Evolutionary conservation across 2,888 invertebrate genomes (phyloP), one percentile per base, ranked within the genome.

Genomic region (Brachyptera putata): DNA sequence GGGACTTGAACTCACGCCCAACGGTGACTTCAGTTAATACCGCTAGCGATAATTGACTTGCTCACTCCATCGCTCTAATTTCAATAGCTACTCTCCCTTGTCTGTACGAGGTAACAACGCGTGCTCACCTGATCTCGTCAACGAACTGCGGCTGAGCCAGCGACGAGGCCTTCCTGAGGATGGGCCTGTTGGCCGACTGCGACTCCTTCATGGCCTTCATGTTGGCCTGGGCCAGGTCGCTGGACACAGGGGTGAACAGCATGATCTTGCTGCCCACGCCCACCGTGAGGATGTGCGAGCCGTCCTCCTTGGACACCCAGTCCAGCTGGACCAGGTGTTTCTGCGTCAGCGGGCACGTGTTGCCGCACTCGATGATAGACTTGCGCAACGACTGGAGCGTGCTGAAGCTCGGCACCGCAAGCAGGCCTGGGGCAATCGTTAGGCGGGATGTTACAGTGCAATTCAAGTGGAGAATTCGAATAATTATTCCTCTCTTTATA

Each of bases 261-360:
- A 95, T 82, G 37, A 97, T 75, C 74, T 93, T 91, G 61, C 92
- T 93, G 0, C 94, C 96, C 36, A 97, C 94, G 0, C 93, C 95
- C 0, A 99, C 95, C 0, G 99, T 98, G 37, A 99, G 76, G 68
- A 99, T 93, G 73, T 99, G 98, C 0, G 95, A 94, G 1, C 99
- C 99, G 73, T 99, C 98, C 75, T 99, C 99, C 68, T 97, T 95
- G 0, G 97, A 96, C 11, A 98, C 97, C 99, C 99, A 99, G 76
- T 99, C 99, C 37, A 98, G 77, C 71, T 96, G 96, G 0, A 97
- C 95, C 24, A 95, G 78, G 75, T 94, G 93, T 74, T 94, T 94
- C 72, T 94, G 94, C 0, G 92, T 92, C 36, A 94, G 74, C 0
- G 92, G 91, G 69, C 92, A 93, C 0, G 92, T 92, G 73, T 93